Evolutionary conservation across 2,797 vertebrate genomes (phyloP).

Genomic region (Pangasius macronema): DNA sequence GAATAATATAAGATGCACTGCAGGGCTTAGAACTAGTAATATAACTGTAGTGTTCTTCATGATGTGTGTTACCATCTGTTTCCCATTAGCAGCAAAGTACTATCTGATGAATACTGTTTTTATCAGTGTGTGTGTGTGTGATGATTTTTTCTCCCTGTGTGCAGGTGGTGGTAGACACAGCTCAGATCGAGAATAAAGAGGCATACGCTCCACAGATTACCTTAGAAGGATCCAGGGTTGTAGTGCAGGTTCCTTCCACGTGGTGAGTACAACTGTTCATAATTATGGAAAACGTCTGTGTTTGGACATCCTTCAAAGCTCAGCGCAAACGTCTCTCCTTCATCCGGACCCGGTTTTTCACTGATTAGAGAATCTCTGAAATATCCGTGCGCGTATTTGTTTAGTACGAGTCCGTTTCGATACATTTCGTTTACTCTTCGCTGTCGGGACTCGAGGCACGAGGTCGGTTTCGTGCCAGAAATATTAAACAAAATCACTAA

Average conservation of each 20-base stretch:
- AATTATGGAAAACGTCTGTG: neutral
- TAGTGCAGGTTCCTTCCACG: conserved; percentile 97
- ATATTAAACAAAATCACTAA: neutral
- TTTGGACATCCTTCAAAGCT: neutral
- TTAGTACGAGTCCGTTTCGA: neutral
- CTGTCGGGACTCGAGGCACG: neutral
- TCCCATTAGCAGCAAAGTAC: neutral
- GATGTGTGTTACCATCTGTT: neutral
- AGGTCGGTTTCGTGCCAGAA: neutral
- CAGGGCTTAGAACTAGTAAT: neutral
- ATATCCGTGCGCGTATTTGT: neutral
- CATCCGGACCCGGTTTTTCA: neutral
- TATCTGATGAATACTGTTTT: neutral
- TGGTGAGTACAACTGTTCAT: conserved; percentile 79
- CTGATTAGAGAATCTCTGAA: conserved; percentile 6
- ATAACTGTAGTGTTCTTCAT: neutral
- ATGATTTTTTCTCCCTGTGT: neutral
- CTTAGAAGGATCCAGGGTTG: conserved; percentile 90
- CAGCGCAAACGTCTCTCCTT: neutral
- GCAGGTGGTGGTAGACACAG: conserved; percentile 98
- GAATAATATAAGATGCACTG: neutral
- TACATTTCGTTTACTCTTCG: neutral
- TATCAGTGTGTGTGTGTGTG: neutral
- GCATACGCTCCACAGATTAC: conserved; percentile 96
- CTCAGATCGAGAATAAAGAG: conserved; percentile 98